Evolutionary conservation across 2,113 vertebrate genomes (phyloP).

Genomic region (Phoenicopterus ruber): DNA sequence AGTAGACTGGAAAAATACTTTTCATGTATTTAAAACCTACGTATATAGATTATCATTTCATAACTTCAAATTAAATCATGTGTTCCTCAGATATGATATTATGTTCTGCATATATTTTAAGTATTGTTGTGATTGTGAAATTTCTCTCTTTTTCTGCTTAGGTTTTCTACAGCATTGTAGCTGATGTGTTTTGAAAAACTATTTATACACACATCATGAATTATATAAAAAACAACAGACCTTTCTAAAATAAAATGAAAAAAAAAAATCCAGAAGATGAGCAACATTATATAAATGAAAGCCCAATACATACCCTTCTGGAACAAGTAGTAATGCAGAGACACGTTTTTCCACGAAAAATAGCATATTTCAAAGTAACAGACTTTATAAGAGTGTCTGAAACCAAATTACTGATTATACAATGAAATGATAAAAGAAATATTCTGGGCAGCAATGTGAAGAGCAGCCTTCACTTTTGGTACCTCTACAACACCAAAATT

Average conservation of each 20-base stretch:
- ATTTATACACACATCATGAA: not conserved
- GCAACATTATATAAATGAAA: not conserved
- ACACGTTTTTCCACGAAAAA: not conserved
- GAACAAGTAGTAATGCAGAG: not conserved
- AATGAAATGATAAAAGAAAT: not conserved
- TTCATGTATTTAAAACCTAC: not conserved
- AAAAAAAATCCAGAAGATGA: not conserved
- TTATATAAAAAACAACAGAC: not conserved
- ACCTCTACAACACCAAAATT: not conserved
- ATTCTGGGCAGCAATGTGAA: not conserved
- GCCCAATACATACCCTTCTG: not conserved
- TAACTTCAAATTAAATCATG: not conserved
- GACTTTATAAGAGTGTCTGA: not conserved
- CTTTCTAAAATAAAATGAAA: not conserved
- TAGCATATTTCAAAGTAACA: not conserved
- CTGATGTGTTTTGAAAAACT: not conserved
- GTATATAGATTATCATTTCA: not conserved
- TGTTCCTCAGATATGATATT: not conserved
- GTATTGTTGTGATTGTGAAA: not conserved
- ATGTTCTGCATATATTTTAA: not conserved
- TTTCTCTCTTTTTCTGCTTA: not conserved
- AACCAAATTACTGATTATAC: not conserved
- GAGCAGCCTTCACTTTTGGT: not conserved
- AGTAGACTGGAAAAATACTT: not conserved
- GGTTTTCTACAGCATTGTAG: not conserved